Conservation (phyloP, 2,113 vertebrate species). For the Limanda limanda region DNA sequence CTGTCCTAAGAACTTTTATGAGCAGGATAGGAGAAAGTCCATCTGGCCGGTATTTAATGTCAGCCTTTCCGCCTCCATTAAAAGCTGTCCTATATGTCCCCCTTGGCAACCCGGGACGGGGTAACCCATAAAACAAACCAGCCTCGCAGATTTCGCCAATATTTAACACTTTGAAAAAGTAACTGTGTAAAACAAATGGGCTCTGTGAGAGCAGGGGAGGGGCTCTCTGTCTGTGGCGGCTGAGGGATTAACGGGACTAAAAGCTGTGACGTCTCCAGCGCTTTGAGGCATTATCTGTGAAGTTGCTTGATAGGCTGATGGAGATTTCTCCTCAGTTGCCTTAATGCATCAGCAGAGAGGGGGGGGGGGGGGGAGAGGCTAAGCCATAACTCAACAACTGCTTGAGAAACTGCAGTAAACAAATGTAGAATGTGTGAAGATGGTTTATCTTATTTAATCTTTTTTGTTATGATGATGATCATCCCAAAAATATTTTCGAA, state of each 20-base stretch:
- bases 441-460: slow-evolving; percentile 2
- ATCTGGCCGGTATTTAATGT: slow-evolving; percentile 83
- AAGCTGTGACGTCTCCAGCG: slow-evolving; percentile 60
- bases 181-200: slow-evolving; percentile 78
- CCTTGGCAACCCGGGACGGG: slow-evolving; percentile 70
- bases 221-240: slow-evolving; percentile 50
- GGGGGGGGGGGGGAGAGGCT: neutral
- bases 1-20: slow-evolving; percentile 82
- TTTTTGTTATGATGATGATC: neutral
- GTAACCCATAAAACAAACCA: slow-evolving; percentile 73
- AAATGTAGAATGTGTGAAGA: slow-evolving; percentile 4
- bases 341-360: slow-evolving; percentile 43
- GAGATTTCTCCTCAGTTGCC: slow-evolving; percentile 49
- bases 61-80: slow-evolving; percentile 73
- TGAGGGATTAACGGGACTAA: slow-evolving; percentile 71
- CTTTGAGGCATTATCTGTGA: slow-evolving; percentile 77
- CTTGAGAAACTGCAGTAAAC: slow-evolving; percentile 15
- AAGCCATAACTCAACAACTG: slow-evolving; percentile 35
- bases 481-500: slow-evolving; percentile 13
- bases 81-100: slow-evolving; percentile 76
- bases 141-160: slow-evolving; percentile 63
- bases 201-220: slow-evolving; percentile 44
- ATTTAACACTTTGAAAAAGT: slow-evolving; percentile 78
- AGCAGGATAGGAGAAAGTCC: slow-evolving; percentile 82
- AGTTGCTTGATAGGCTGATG: slow-evolving; percentile 69